Percentiles rank a stretch among this genome's conserved stretches.
These are phyloP conservation scores for Macquaria australasica DNA, from an alignment of 2,113 vertebrate species.

Conservation along the genomic window DNA sequence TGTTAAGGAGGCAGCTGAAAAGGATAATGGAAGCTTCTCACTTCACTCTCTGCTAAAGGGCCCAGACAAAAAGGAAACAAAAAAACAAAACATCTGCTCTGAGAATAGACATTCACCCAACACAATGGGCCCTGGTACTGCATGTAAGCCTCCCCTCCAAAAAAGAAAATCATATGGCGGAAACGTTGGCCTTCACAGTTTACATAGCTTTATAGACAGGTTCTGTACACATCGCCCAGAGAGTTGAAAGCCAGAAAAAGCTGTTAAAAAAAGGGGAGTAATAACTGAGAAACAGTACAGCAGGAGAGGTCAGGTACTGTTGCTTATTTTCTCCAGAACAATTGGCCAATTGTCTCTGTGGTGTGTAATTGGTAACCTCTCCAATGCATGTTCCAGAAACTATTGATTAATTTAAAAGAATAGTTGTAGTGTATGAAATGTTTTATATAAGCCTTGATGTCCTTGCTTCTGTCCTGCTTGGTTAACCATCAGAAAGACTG, in stretches of 20 bases:
- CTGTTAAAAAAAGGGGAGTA: constrained; percentile 11
- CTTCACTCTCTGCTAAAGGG: constrained; percentile 56
- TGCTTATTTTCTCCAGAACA: constrained; percentile 24
- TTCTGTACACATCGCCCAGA: background rate
- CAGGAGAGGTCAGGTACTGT: constrained; percentile 1
- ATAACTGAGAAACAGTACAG: constrained; percentile 21
- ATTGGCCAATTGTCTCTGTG: constrained; percentile 15
- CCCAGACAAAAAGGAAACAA: constrained; percentile 9
- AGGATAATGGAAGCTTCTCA: constrained; percentile 68
- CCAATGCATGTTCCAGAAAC: background rate
- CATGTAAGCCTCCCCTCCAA: constrained; percentile 8
- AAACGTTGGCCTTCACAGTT: constrained; percentile 35
- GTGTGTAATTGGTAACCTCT: constrained; percentile 18
- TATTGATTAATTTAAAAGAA: constrained; percentile 2
- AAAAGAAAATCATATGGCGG: constrained; percentile 23
- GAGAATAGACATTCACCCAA: constrained; percentile 24
- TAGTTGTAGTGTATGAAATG: background rate
- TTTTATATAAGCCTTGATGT: constrained; percentile 11
- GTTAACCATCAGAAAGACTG: constrained; percentile 49
- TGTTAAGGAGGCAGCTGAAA: constrained; percentile 72
- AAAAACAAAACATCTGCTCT: background rate
- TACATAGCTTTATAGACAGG: constrained; percentile 4
- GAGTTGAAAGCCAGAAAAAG: constrained; percentile 10
- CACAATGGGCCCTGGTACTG: constrained; percentile 6
- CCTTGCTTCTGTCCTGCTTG: constrained; percentile 24